A percentile compares a stretch with the other conserved stretches of the same genome.
These are phyloP conservation scores for Latrodectus geometricus DNA, from an alignment of 1,140 invertebrate genomes.

Conservation along the genomic window DNA sequence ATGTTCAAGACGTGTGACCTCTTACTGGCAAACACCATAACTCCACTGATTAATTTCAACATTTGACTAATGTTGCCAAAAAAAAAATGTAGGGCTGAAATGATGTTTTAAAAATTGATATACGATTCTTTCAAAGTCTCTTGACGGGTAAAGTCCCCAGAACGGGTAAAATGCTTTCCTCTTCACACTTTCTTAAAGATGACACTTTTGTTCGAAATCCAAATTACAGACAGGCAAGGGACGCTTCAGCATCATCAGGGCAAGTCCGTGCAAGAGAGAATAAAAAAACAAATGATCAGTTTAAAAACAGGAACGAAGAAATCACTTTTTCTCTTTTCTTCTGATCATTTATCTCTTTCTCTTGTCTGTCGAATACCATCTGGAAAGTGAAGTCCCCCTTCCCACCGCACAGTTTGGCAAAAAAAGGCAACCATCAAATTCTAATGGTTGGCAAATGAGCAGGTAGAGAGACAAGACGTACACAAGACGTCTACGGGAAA, in stretches of 20 bases:
- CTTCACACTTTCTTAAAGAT: too few species aligned
- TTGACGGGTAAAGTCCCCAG: too few species aligned
- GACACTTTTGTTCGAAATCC: too few species aligned
- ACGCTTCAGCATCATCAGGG: background rate
- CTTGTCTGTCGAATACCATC: slow-evolving; percentile 23
- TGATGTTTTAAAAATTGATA: too few species aligned
- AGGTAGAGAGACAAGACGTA: slow-evolving; percentile 14
- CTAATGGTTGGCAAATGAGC: slow-evolving; percentile 61
- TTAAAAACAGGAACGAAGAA: background rate
- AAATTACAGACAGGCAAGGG: background rate
- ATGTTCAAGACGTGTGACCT: too few species aligned
- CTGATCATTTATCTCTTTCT: background rate
- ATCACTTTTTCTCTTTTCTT: background rate
- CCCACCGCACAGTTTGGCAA: background rate
- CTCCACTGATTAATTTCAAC: too few species aligned
- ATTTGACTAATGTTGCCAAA: too few species aligned
- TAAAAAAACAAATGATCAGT: background rate
- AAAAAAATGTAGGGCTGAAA: too few species aligned
- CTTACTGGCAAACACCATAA: too few species aligned
- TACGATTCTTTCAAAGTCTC: too few species aligned
- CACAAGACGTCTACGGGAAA: background rate
- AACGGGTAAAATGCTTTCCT: too few species aligned
- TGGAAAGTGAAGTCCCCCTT: slow-evolving; percentile 16
- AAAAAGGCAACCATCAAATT: slow-evolving; percentile 46
- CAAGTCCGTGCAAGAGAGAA: background rate